Percentiles rank a stretch among this genome's conserved stretches.
Conservation (phyloP, 37 sponge, comb jelly and placozoan species). For the Amphimedon queenslandica region DNA sequence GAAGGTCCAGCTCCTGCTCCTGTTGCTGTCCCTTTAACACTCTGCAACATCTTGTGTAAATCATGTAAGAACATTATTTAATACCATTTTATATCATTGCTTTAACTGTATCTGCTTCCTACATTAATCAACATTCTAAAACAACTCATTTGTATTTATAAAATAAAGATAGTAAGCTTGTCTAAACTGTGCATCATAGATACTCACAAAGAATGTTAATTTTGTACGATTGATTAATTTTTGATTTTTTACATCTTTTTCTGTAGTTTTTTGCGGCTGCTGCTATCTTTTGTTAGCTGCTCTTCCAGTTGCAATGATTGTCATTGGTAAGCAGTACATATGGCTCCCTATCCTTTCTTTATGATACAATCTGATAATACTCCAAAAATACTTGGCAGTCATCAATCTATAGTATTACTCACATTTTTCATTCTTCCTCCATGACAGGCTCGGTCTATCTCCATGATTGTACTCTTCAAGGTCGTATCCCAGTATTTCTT, state of each 20-base stretch:
- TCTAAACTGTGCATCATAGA: neutral
- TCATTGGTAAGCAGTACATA: conserved; percentile 36
- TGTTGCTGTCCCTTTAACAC: conserved; percentile 10
- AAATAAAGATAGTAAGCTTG: neutral
- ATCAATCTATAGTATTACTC: neutral
- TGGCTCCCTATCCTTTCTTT: neutral
- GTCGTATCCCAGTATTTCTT: conserved; percentile 48
- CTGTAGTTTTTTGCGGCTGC: conserved; percentile 34
- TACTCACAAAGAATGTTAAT: neutral
- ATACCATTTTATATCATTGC: too few species aligned
- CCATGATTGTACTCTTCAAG: conserved; percentile 15
- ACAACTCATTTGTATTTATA: too few species aligned
- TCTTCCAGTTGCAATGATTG: conserved; percentile 44
- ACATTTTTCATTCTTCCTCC: neutral
- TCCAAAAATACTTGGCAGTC: too few species aligned
- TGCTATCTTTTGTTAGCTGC: conserved; percentile 39
- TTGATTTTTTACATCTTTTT: neutral
- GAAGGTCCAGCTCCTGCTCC: neutral
- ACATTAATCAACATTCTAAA: too few species aligned
- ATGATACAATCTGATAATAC: too few species aligned
- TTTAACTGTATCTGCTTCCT: too few species aligned
- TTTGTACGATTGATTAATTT: too few species aligned
- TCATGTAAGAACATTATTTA: conserved; percentile 20
- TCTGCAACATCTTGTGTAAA: conserved; percentile 20
- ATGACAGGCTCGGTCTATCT: conserved; percentile 37